Base-by-base conservation (phyloP, 2,113 vertebrate species). In the Seriola rivoliana region DNA sequence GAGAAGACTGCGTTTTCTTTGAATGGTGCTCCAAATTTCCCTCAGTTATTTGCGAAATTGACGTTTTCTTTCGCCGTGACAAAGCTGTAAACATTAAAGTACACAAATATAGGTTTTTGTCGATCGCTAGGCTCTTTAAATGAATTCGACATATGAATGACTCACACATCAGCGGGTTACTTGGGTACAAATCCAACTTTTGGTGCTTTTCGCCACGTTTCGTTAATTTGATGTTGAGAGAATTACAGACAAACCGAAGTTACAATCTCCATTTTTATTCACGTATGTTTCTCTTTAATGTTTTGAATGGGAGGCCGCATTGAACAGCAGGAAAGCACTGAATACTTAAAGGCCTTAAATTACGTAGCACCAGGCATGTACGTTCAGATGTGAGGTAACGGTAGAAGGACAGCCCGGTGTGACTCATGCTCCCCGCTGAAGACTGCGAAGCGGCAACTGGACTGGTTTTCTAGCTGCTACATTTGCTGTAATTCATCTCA, bases 51-150 rank as follows among this genome's bases (percentile, higher is more conserved):
- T 0, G 0, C 9, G 0, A 66, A 25, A 4, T 73, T 1, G 34
- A 34, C 0, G 12, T 29, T 32, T n/a, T 29, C 3, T 1, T 1
- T 0, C 5, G 2, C 13, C 3, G 0, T 29, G 32, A 17, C 5
- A 1, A 2, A 13, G 3, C 3, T 12, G 11, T 12, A 10, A 12
- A 12, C 5, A 0, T 25, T 5, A 57, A 25, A 23, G 1, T 13
- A 25, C 8, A 1, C n/a, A 25, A 11, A 12, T 12, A 4, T 1
- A 25, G 2, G 9, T 25, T 25, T 14, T 29, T 25, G 5, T 29
- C 1, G 10, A 12, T 55, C 9, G n/a, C 4, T 2, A 4, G 9
- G 55, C 25, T 25, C 23, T 1, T 23, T 12, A 1, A 2, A 11
- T 13, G 11, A 40, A 21, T 80, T 80, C 69, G 44, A 81, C 42